Conservation (phyloP, 2,797 vertebrate species). For the Tragopan temminckii region DNA sequence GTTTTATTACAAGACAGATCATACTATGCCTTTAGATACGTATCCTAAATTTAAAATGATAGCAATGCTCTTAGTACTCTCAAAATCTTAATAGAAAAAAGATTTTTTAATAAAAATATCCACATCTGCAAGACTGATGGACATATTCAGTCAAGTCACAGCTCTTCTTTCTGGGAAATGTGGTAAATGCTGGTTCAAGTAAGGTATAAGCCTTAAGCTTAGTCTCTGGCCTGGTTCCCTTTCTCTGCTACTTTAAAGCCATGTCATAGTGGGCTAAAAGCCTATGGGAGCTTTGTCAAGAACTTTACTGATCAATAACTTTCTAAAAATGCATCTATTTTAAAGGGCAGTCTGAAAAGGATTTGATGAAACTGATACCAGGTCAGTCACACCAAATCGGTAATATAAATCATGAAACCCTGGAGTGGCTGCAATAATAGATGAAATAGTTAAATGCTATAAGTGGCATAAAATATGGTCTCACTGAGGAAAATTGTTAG, state of each 20-base stretch:
- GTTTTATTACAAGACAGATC: not conserved
- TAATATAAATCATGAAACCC: not conserved
- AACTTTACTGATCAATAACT: not conserved
- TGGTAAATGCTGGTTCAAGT: not conserved
- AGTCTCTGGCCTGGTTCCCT: not conserved
- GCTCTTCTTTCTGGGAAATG: not conserved
- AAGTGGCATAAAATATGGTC: not conserved
- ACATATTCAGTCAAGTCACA: not conserved
- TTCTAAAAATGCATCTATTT: not conserved
- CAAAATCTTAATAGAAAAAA: not conserved
- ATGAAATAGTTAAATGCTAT: not conserved
- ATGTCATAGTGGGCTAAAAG: not conserved
- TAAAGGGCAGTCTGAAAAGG: not conserved
- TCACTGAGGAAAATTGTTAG: not conserved
- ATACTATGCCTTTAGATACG: not conserved
- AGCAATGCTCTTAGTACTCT: not conserved
- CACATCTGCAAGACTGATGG: not conserved
- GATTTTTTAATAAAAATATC: not conserved
- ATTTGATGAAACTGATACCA: not conserved
- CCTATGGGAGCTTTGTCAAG: not conserved
- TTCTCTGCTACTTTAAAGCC: not conserved
- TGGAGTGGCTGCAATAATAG: not conserved
- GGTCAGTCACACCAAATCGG: not conserved
- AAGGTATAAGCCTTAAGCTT: not conserved
- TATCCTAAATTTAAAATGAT: not conserved